A percentile compares a stretch with the other conserved stretches of the same genome.
Evolutionary conservation across 2,113 vertebrate species (phyloP).

Genomic region (Scytalopus superciliaris): DNA sequence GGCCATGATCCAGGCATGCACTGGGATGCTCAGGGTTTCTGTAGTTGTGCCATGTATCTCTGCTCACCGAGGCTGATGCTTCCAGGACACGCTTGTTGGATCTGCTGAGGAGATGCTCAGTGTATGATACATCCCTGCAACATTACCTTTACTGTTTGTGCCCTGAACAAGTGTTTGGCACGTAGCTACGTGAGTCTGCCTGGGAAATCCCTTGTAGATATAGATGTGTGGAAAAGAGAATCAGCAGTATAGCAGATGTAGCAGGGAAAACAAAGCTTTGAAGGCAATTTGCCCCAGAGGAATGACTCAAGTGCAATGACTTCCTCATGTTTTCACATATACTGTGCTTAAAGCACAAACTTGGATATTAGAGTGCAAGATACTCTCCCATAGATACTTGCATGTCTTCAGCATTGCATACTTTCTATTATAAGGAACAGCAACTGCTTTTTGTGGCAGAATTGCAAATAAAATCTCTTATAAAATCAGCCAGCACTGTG

Average conservation of each 20-base stretch:
- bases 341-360: not conserved
- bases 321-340: not conserved
- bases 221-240: not conserved
- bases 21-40: not conserved
- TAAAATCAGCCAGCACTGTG: not conserved
- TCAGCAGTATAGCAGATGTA: not conserved
- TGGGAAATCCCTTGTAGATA: not conserved
- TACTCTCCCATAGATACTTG: not conserved
- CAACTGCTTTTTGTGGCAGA: not conserved
- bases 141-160: not conserved
- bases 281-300: not conserved
- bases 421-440: not conserved
- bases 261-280: not conserved
- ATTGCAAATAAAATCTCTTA: not conserved
- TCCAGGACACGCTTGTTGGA: not conserved
- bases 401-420: not conserved
- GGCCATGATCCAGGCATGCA: accelerated
- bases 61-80: not conserved
- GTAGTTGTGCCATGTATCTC: not conserved
- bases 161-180: not conserved
- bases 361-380: not conserved
- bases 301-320: not conserved
- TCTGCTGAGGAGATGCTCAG: not conserved
- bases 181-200: not conserved
- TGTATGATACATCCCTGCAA: not conserved